Evolutionary conservation across 2,113 vertebrate species (phyloP), one percentile per base, ranked within the genome.

Genomic region (Ophthalmolycus amberensis): DNA sequence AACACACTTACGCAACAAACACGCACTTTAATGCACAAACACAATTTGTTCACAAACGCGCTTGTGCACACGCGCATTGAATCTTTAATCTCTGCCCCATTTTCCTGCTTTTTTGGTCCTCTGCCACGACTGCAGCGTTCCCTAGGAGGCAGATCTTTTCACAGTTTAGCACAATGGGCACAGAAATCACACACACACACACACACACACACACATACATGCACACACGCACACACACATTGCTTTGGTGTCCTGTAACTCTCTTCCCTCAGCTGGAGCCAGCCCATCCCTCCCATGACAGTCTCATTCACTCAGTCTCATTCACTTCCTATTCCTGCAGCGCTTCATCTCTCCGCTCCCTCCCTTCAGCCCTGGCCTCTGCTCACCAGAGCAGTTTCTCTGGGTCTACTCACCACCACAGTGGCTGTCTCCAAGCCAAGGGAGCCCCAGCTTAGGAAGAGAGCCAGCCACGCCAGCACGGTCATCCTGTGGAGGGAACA

Each of bases 401-500:
- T 52, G 67, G 84, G 58, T 70, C 69, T 89, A 96, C 97, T 96
- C 92, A 98, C 97, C 96, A 97, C 96, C 0, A 97, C 97, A 6
- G 96, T 94, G 64, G 97, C 96, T 0, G 96, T 97, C 93, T 98
- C 97, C 85, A 98, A 88, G 20, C 97, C 97, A 93, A 97, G 92
- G 71, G 97, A 97, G 75, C 96, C 96, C 97, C 97, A 98, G 93
- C 97, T 98, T 18, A 98, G 95, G 91, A 97, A 94, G 14, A 98
- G 95, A 75, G 96, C 95, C 85, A 97, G 87, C 91, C 97, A 96
- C 40, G 96, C 96, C 94, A 97, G 93, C 32, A 96, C 95, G 0
- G 96, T 96, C 97, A 97, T 97, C 91, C 97, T 97, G 91, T 38
- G 27, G 34, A 63, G 42, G 66, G 58, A 54, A 74, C 52, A 88